phyloP scores from a whole-genome alignment of 2,113 vertebrate genomes.

The Poecilia latipinna region DNA sequence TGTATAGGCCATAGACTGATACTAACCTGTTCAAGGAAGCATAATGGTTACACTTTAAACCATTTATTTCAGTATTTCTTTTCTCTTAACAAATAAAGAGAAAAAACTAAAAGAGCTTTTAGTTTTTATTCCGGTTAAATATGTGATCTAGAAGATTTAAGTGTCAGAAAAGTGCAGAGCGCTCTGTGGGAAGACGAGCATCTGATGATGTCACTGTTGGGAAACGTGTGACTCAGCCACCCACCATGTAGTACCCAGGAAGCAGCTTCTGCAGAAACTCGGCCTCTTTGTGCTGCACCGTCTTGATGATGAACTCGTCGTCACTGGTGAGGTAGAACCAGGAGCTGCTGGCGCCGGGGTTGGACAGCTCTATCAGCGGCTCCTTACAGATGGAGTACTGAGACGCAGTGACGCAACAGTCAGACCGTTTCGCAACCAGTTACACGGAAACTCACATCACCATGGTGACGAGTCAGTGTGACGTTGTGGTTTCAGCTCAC shows the following conservation, averaged over 20 bases:
- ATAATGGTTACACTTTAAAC: too few species aligned
- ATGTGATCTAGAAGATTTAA: too few species aligned
- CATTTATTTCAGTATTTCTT: too few species aligned
- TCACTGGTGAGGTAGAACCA: conserved; percentile 97
- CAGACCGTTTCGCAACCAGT: background rate
- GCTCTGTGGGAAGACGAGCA: background rate
- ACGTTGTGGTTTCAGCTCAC: conserved; percentile 71
- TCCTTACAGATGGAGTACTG: conserved; percentile 96
- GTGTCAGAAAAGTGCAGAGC: background rate
- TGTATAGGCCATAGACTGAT: too few species aligned
- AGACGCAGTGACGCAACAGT: conserved; percentile 28
- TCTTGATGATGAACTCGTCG: conserved; percentile 98
- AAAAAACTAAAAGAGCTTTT: too few species aligned
- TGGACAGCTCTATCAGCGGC: conserved; percentile 93
- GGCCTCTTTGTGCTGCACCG: conserved; percentile 95
- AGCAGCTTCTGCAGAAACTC: conserved; percentile 97
- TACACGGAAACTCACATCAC: background rate
- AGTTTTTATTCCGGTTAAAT: too few species aligned
- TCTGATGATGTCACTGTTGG: background rate
- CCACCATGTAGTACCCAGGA: conserved; percentile 98
- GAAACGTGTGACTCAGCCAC: conserved; percentile 22
- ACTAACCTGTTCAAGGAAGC: too few species aligned
- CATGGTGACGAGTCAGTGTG: background rate
- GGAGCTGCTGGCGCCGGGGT: conserved; percentile 95
- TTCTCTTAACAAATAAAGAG: too few species aligned